Base-by-base conservation (phyloP, 30 jellyfish, hydroid and myxozoan species). In the Hydra vulgaris region DNA sequence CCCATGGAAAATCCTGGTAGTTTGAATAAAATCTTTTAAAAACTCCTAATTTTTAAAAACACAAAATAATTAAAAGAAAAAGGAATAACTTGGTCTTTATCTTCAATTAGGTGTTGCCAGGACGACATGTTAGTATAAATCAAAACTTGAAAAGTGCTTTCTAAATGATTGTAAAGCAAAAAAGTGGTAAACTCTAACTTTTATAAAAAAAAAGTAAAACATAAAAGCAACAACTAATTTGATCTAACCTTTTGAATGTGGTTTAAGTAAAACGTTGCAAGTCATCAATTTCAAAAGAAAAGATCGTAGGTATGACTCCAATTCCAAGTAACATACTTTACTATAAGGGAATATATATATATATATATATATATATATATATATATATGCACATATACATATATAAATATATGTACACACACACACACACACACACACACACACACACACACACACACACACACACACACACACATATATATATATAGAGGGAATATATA, bases 221-320 rank as follows among this genome's bases (percentile, higher is more conserved):
- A 12, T 3, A 40, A 40, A 12, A 3, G 61, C 61, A 40, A 40
- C 61, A 40, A 40, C 5, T 3, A 12, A 40, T 40, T 40, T 40
- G 61, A 40, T 3, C 61, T 40, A 40, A 40, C 61, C 61, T 12
- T 40, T 40, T 12, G 61, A 12, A 12, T 3, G 61, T 40, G 61
- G 61, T 40, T 40, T 40, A 40, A 40, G 61, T 40, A 40, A 12
- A 40, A 12, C 61, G 5, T 88, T 92, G 72, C 94, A 82, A 21
- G 93, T 83, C 79, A 73, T 80, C 21, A 88, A 54, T 68, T 88
- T 88, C 78, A 88, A 76, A 22, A 88, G 73, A 8, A 88, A 72
- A 55, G 88, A 92, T 22, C 96, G 54, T 26, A 88, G 52, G 53
- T 78, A 74, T 21, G 80, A 79, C 55, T 88, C 96, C 23, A 82